Evolutionary conservation across 2,113 vertebrate genomes (phyloP).

Genomic region (Oriolus oriolus): DNA sequence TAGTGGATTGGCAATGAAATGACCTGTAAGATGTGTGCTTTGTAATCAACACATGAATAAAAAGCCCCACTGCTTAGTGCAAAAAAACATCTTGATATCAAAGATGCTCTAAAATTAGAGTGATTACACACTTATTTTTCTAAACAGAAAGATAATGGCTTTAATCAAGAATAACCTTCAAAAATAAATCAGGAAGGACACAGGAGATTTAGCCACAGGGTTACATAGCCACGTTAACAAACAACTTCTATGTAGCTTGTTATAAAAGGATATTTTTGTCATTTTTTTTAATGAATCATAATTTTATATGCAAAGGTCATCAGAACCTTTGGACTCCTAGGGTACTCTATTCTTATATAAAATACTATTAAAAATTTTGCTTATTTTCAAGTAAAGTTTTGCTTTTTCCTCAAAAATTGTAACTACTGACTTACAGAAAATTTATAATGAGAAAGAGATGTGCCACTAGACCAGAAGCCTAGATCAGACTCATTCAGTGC

Average conservation of each 20-base stretch:
- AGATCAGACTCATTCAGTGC: background rate
- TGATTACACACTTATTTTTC: background rate
- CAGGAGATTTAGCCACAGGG: background rate
- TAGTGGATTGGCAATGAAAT: background rate
- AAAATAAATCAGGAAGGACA: background rate
- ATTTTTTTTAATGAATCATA: background rate
- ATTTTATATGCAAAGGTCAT: background rate
- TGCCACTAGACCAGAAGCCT: background rate
- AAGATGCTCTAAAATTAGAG: constrained; percentile 25
- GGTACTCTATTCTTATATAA: background rate
- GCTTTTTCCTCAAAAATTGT: background rate
- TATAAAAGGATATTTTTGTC: background rate
- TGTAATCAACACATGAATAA: background rate
- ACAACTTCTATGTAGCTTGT: background rate
- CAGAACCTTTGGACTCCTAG: background rate
- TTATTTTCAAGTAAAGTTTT: background rate
- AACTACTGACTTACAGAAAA: background rate
- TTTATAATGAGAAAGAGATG: background rate
- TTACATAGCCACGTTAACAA: background rate
- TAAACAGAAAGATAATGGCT: background rate
- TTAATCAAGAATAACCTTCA: background rate
- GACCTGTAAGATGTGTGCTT: background rate
- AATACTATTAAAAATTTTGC: background rate
- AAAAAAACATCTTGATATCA: background rate
- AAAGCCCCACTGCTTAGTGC: background rate